phyloP scores from a whole-genome alignment of 2,113 vertebrate species.

The Callionymus lyra region DNA sequence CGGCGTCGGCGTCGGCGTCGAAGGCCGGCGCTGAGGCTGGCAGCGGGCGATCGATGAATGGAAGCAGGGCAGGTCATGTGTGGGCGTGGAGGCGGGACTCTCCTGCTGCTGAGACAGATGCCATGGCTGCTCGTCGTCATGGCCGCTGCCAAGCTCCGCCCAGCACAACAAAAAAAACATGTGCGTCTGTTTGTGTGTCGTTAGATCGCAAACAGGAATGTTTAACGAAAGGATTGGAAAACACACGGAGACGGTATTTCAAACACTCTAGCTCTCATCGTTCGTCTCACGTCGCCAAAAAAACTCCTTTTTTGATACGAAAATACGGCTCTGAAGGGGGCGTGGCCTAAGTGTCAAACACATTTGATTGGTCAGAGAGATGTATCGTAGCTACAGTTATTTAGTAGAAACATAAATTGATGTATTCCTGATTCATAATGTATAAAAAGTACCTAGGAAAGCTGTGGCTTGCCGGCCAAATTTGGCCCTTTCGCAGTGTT shows the following conservation, averaged over 20 bases:
- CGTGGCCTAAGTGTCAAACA: no score
- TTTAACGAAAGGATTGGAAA: constrained; percentile 52
- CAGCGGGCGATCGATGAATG: constrained; percentile 56
- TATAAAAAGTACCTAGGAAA: no score
- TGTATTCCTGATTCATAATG: no score
- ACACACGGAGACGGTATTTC: constrained; percentile 41
- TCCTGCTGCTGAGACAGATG: constrained; percentile 72
- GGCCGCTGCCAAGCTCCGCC: constrained; percentile 59
- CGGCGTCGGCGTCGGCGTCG: constrained; percentile 38
- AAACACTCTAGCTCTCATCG: constrained; percentile 39
- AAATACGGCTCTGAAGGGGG: no score
- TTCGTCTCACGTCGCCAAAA: no score
- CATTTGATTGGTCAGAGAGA: no score
- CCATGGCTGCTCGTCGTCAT: constrained; percentile 66
- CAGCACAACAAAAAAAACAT: constrained; percentile 57
- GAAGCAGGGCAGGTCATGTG: constrained; percentile 61
- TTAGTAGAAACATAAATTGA: no score
- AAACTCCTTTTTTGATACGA: no score
- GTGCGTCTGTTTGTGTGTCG: constrained; percentile 27
- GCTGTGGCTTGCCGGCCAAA: neutral
- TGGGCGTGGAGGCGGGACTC: constrained; percentile 65
- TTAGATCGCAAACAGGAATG: constrained; percentile 38
- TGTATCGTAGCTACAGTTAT: no score
- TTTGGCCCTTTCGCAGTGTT: neutral
- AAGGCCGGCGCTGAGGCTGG: constrained; percentile 52